Evolutionary conservation across 30 jellyfish, hydroid and myxozoan species (phyloP).

Genomic region (Cassiopea xamachana): DNA sequence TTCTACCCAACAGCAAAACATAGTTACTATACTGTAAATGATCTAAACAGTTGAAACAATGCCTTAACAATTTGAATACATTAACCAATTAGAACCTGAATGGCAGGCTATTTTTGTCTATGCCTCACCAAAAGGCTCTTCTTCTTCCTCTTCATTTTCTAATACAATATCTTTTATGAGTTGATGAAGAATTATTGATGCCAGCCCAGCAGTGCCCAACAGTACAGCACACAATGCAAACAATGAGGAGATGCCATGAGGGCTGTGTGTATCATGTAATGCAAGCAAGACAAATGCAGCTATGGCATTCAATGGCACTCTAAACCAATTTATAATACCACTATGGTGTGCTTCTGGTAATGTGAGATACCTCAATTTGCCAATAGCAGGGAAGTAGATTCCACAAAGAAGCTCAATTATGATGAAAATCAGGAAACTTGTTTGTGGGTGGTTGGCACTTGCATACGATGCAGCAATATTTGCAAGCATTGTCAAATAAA

Average conservation of each 20-base stretch:
- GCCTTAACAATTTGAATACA: no score
- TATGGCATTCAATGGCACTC: constrained; percentile 91
- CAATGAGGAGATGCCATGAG: constrained; percentile 90
- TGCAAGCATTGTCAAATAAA: constrained; percentile 87
- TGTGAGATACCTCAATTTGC: constrained; percentile 68
- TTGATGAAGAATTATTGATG: constrained; percentile 67
- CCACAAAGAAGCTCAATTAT: constrained; percentile 90
- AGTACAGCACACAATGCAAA: constrained; percentile 88
- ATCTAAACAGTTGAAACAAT: no score
- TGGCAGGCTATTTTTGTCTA: neutral
- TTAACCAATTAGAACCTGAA: no score
- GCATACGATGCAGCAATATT: constrained; percentile 87
- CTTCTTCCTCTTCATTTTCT: constrained; percentile 55
- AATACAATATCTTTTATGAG: constrained; percentile 13
- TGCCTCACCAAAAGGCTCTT: constrained; percentile 26
- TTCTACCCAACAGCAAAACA: no score
- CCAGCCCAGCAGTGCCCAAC: constrained; percentile 86
- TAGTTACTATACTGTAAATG: no score
- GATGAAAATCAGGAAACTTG: constrained; percentile 79
- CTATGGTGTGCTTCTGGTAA: constrained; percentile 87
- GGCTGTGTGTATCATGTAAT: constrained; percentile 91
- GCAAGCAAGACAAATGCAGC: constrained; percentile 87
- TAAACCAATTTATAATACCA: constrained; percentile 92
- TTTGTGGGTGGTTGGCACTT: constrained; percentile 90
- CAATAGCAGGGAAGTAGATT: constrained; percentile 92